These are phyloP conservation scores for Acrocephalus kingi DNA, from an alignment of 2,113 vertebrate genomes.

Conservation along the genomic window DNA sequence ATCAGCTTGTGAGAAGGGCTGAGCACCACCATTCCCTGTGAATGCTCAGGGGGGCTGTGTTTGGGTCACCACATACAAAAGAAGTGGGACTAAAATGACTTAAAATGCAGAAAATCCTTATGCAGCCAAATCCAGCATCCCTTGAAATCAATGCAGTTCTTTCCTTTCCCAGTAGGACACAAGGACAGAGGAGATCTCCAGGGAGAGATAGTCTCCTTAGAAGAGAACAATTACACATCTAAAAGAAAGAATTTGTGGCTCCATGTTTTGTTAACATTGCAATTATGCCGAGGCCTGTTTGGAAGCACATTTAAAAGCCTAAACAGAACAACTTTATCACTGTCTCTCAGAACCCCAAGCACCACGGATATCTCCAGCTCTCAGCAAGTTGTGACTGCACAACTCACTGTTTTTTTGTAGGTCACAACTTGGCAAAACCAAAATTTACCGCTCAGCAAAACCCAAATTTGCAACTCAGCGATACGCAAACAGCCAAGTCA, in stretches of 20 bases:
- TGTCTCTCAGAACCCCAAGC: not conserved
- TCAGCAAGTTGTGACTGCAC: not conserved
- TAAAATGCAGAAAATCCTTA: not conserved
- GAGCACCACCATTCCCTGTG: not conserved
- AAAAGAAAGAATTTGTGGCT: not conserved
- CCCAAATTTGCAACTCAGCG: not conserved
- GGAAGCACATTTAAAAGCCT: not conserved
- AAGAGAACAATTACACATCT: not conserved
- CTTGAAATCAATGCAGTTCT: not conserved
- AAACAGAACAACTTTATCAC: not conserved
- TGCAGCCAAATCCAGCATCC: not conserved
- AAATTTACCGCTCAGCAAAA: not conserved
- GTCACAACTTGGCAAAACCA: constrained; percentile 3
- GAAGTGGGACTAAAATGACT: not conserved
- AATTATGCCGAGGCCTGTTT: not conserved
- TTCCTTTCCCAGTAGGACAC: not conserved
- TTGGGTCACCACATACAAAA: not conserved
- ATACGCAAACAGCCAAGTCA: constrained; percentile 1
- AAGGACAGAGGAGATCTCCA: not conserved
- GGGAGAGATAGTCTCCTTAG: not conserved
- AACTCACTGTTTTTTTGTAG: not conserved
- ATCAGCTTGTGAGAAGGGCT: not conserved
- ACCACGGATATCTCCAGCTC: not conserved
- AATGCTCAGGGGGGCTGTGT: not conserved
- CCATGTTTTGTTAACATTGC: not conserved